Evolutionary conservation across 1,140 invertebrate genomes (phyloP), one percentile per base, ranked within the genome.

Genomic region (Tyrophagus putrescentiae): DNA sequence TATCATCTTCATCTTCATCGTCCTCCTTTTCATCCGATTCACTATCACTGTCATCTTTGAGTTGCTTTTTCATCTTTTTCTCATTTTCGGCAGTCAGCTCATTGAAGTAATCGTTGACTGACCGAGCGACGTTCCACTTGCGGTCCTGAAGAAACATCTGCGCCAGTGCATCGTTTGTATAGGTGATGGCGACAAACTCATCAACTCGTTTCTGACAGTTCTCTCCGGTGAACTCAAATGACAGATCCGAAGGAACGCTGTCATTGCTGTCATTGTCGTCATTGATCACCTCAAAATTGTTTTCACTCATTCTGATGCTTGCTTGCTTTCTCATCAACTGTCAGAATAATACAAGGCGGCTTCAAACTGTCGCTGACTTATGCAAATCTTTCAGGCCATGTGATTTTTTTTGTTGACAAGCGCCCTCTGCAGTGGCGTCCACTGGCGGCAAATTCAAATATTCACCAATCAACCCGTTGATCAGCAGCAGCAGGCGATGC

Each of bases 91-190:
- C 29, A 16, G 18, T 6, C 11, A 59, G 31, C 9, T 21, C 9
- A 31, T 45, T 31, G n/a, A 60, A 60, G 31, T 60, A 60, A 60
- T 57, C 59, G 29, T 60, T 60, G 7, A 60, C 21, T 1, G 59
- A 29, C 13, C 25, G 3, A 11, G 76, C 68, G 13, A 79, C 61
- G 63, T 77, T 64, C 78, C 78, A 79, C 3, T 76, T 66, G 56
- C 73, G 67, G 61, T 78, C 76, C 66, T 78, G 77, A 1, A 79
- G 68, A 68, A 72, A 78, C 64, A 76, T 78, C 70, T 78, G 77
- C 11, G 77, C 78, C 52, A 75, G 70, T 2, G 77, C 77, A 52
- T 70, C 70, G 65, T 79, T 75, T 16, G 76, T 78, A 11, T 70
- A 70, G 4, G 77, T 79, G 6, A 79, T 68, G 60, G 70, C 68